Base-by-base conservation (phyloP, 2,113 vertebrate genomes). In the Lates calcarifer region DNA sequence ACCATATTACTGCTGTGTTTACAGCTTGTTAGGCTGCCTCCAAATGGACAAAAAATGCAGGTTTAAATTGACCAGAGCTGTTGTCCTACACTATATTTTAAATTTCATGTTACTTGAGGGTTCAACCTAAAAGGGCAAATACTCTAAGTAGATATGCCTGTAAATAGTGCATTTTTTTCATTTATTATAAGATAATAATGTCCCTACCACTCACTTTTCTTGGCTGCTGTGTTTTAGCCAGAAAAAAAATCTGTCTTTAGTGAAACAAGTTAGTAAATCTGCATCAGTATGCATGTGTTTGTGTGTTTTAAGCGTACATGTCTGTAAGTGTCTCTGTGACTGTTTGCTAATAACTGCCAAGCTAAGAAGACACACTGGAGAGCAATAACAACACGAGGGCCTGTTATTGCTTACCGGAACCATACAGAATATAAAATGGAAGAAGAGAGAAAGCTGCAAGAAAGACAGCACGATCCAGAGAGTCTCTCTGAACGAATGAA, bases 331-430 rank as follows among this genome's bases (percentile, higher is more conserved):
- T 63, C 29, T 69, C 18, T 65, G 41, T 73, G 35, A 63, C 31
- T 69, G 63, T 79, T 62, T 15, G 17, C 49, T 39, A 15, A 49
- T 60, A 43, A 56, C 79, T 77, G 77, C 75, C 66, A 84, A 68
- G 56, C 74, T 49, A 72, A 66, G 31, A 24, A 57, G 45, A 83
- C 47, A 49, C 81, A 81, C 77, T 57, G 66, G 77, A 81, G 77
- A 82, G 76, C 76, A 82, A 81, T 87, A 79, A 69, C 73, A 73
- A 69, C 86, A 77, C 2, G 57, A 73, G 63, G 69, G 65, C 53
- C 77, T 66, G 84, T 89, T 87, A 72, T 47, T 79, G 67, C 77
- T 84, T 85, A 87, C 79, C 43, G 35, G 74, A 88, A 79, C 39
- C 70, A 20, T 47, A 24, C 26, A n/a, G 35, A 47, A 57, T 41